Evolutionary conservation across 2,888 invertebrate genomes (phyloP), one percentile per base, ranked within the genome.

Genomic region (Adela reaumurella): DNA sequence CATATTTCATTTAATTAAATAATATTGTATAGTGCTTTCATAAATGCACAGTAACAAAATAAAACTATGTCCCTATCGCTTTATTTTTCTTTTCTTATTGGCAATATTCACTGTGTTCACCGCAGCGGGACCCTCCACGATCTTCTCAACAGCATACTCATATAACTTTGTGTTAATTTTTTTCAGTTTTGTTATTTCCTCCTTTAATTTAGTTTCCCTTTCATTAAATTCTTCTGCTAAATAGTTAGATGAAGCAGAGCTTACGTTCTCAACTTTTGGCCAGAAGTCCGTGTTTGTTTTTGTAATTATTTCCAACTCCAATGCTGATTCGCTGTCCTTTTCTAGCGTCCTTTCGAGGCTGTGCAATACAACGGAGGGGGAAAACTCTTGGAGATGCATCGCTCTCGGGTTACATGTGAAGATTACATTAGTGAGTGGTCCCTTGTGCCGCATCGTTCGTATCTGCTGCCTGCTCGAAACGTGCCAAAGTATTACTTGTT

Each of bases 401-500:
- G 84, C 81, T 3, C 81, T 74, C 50, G 79, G 81, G 28, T 84
- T 83, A 1, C 83, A 62, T 0, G 83, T 79, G 59, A 90, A 86
- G 50, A 81, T 80, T 1, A 89, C 81, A 68, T 92, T 91, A 1
- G 86, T 89, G 1, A 93, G 73, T 1, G 84, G 65, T n/a, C 89
- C 90, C 67, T 89, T 90, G 56, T 90, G 90, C 42, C 80, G 68
- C 54, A 92, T 74, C 46, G 81, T 85, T 56, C 87, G 82, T 3
- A 91, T 65, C 46, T 90, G 83, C 63, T 94, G 91, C 51, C 83
- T 80, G 63, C 90, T 93, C 5, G 73, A 70, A 49, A 93, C 83
- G 57, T 94, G 88, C 94, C 95, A 96, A 18, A 94, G 62, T 54
- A 87, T 84, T 0, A 93, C 87, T 51, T 81, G 82, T 46, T 83